Conservation (phyloP, 2,797 vertebrate genomes). For the Neostethus bicornis region DNA sequence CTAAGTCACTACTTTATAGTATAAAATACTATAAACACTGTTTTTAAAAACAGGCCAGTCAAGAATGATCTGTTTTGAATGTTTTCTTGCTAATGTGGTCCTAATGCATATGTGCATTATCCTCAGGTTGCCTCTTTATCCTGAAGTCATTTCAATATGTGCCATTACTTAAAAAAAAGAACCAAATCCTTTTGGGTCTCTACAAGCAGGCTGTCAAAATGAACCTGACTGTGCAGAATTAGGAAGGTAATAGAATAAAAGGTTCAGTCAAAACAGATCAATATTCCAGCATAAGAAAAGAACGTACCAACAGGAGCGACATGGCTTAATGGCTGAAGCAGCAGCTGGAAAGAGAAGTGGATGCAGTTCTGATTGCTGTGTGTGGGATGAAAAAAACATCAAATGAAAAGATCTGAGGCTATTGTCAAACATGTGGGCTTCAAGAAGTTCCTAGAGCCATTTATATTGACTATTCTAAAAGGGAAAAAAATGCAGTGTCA, state of each 20-base stretch:
- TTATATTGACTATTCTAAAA: slow-evolving; percentile 43
- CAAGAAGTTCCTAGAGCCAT: slow-evolving; percentile 39
- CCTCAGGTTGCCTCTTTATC: slow-evolving; percentile 1
- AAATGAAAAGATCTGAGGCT: slow-evolving; percentile 42
- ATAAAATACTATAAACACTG: too few species aligned
- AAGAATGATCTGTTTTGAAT: slow-evolving; percentile 7
- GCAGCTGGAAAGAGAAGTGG: slow-evolving; percentile 22
- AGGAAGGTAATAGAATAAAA: slow-evolving; percentile 16
- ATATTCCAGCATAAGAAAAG: slow-evolving; percentile 14
- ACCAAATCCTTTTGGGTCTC: slow-evolving; percentile 4
- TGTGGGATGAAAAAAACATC: slow-evolving; percentile 34
- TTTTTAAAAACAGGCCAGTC: too few species aligned
- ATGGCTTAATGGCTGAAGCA: slow-evolving; percentile 18
- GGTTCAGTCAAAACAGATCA: slow-evolving; percentile 10
- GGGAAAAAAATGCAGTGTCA: slow-evolving; percentile 22
- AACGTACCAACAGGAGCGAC: slow-evolving; percentile 5
- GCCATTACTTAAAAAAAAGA: neutral
- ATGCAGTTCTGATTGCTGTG: slow-evolving; percentile 21
- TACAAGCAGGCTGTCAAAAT: neutral
- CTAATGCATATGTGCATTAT: neutral
- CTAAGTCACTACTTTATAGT: too few species aligned
- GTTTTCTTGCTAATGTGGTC: slow-evolving; percentile 18
- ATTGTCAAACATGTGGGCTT: slow-evolving; percentile 32
- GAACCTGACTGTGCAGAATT: slow-evolving; percentile 12
- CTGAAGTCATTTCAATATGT: neutral